These are phyloP conservation scores for Sebastes ruberrimus DNA, from an alignment of 2,797 vertebrate genomes.

Conservation along the genomic window DNA sequence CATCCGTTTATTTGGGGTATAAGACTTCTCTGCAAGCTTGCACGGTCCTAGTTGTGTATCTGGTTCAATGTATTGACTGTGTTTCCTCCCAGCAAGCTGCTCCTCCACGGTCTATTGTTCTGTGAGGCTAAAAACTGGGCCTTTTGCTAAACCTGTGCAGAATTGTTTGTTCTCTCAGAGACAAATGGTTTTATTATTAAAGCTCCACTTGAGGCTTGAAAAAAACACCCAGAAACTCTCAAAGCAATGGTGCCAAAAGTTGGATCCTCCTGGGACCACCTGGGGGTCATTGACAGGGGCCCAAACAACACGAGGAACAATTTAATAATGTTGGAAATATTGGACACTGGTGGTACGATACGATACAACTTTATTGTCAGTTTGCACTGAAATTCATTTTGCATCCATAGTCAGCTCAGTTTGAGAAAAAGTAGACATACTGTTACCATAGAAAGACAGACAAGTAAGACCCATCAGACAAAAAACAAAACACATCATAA, in stretches of 20 bases:
- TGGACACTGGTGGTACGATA: neutral
- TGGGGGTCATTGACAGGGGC: neutral
- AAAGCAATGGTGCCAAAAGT: neutral
- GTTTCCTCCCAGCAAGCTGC: neutral
- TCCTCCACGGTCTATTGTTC: constrained; percentile 53
- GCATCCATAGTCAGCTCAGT: no score
- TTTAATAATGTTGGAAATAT: neutral
- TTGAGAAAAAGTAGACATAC: no score
- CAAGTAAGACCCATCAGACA: no score
- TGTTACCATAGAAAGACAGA: no score
- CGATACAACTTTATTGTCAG: no score
- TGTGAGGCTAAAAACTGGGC: constrained; percentile 26
- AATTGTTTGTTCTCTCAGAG: constrained; percentile 18
- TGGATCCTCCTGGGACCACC: neutral
- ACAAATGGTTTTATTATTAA: constrained; percentile 33
- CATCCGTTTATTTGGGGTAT: neutral
- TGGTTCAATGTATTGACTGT: neutral
- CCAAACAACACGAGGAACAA: neutral
- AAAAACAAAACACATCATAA: no score
- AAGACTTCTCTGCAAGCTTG: neutral
- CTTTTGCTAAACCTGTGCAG: constrained; percentile 24
- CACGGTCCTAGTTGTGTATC: neutral
- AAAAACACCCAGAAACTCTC: neutral
- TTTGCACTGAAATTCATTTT: no score
- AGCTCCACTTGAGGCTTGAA: neutral